A percentile compares a stretch with the other conserved stretches of the same genome.
phyloP scores from a whole-genome alignment of 2,797 vertebrate genomes.

The Austrolebias charrua region DNA sequence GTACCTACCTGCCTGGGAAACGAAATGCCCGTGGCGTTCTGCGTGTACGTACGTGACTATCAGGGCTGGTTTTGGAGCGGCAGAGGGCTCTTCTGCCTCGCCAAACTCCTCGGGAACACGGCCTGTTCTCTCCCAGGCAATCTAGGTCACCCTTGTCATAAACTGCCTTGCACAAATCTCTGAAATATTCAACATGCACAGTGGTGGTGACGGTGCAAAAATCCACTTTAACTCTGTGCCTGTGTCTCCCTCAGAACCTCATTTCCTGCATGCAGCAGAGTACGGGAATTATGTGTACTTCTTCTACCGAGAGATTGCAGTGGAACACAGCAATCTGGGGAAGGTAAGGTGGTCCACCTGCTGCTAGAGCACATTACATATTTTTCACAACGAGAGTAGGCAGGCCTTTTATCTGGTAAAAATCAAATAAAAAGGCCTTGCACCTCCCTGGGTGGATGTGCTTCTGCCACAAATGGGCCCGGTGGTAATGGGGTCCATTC shows the following conservation, averaged over 20 bases:
- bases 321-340: conserved; percentile 96
- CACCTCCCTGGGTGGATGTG: conserved; percentile 27
- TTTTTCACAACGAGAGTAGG: conserved; percentile 30
- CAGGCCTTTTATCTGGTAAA: conserved; percentile 35
- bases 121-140: conserved; percentile 72
- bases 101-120: conserved; percentile 59
- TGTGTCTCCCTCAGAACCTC: conserved; percentile 86
- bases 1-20: conserved; percentile 40
- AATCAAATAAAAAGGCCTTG: conserved; percentile 9
- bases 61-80: conserved; percentile 50
- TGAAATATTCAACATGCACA: conserved; percentile 77
- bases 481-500: conserved; percentile 46
- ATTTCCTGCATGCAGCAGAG: conserved; percentile 97
- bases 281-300: conserved; percentile 98
- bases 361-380: conserved; percentile 35
- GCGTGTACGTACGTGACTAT: conserved; percentile 45
- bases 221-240: conserved; percentile 68
- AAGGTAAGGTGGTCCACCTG: conserved; percentile 83
- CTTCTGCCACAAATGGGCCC: conserved; percentile 46
- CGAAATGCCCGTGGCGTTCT: conserved; percentile 30
- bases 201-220: conserved; percentile 74
- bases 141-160: conserved; percentile 79
- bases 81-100: conserved; percentile 49
- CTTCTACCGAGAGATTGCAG: conserved; percentile 98
- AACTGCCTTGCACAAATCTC: conserved; percentile 71